Evolutionary conservation across 1,140 invertebrate genomes (phyloP), one percentile per base, ranked within the genome.

Genomic region (Drosophila yakuba): DNA sequence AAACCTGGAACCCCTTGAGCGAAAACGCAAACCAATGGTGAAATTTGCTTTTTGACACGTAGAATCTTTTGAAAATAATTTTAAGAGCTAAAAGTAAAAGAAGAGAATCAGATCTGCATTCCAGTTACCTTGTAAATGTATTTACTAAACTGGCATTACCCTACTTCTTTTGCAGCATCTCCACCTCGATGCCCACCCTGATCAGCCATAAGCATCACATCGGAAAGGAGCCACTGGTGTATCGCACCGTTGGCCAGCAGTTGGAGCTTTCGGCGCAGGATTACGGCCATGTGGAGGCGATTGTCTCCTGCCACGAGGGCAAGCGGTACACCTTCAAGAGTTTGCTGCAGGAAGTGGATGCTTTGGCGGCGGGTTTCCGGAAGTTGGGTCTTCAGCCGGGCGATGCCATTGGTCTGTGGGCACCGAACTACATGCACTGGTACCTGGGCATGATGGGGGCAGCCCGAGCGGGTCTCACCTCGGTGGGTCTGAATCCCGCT

Each of bases 401-500:
- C 0, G 98, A 99, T 85, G 92, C 96, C 7, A 78, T 99, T 3
- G 98, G 96, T 0, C 93, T 99, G 12, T 99, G 97, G 96, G 95
- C 96, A 0, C 97, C 98, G 1, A 99, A 99, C 93, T 94, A 94
- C 25, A 86, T 95, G 6, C 95, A 97, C 82, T 99, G 98, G 98
- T 93, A 96, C 4, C 81, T 98, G 0, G 93, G 95, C 0, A 94
- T 96, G 78, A 93, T 97, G 72, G 98, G 96, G 1, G 95, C 96
- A 4, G 95, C 96, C 0, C 95, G 97, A 74, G 95, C 95, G 11
- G 98, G 98, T 0, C 92, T 98, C 0, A 94, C 98, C 63, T 92
- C 96, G 62, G 98, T 97, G 7, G 95, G 95, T 48, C 94, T 98
- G 7, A 99, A 99, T 93, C 97, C 98, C 0, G 94, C 94, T 0